Conservation (phyloP, 2,797 vertebrate genomes). For the Botia almorhae region DNA sequence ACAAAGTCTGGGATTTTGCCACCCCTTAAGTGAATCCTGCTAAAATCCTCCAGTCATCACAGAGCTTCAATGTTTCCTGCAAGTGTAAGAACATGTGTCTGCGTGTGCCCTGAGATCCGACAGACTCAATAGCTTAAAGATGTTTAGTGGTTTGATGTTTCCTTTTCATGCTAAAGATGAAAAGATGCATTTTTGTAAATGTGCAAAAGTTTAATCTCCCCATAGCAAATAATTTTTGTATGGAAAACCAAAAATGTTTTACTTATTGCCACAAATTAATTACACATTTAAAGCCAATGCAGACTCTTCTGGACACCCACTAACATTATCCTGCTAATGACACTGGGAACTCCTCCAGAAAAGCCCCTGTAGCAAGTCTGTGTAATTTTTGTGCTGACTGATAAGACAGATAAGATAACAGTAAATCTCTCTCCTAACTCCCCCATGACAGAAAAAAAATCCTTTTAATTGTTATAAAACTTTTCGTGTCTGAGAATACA, state of each 20-base stretch:
- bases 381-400: conserved; percentile 52
- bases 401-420: conserved; percentile 61
- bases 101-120: not conserved
- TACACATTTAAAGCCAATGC: conserved; percentile 37
- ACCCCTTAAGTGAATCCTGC: conserved; percentile 28
- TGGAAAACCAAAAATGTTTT: conserved; percentile 31
- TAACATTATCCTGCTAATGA: conserved; percentile 56
- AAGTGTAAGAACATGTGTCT: not conserved
- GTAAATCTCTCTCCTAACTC: conserved; percentile 45
- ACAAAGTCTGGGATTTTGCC: conserved; percentile 18
- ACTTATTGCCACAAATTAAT: conserved; percentile 53
- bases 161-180: conserved; percentile 16
- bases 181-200: conserved; percentile 43
- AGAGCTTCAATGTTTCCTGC: not conserved
- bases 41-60: not conserved
- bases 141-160: conserved; percentile 23
- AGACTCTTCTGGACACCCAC: conserved; percentile 25
- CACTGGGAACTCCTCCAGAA: conserved; percentile 59
- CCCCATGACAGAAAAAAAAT: conserved; percentile 53
- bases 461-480: conserved; percentile 41
- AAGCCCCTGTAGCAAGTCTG: conserved; percentile 51
- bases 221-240: conserved; percentile 35
- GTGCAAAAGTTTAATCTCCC: conserved; percentile 30
- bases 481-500: conserved; percentile 41
- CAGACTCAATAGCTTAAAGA: conserved; percentile 10